Conservation (phyloP, 2,888 invertebrate species). For the Geophilus truncorum region DNA sequence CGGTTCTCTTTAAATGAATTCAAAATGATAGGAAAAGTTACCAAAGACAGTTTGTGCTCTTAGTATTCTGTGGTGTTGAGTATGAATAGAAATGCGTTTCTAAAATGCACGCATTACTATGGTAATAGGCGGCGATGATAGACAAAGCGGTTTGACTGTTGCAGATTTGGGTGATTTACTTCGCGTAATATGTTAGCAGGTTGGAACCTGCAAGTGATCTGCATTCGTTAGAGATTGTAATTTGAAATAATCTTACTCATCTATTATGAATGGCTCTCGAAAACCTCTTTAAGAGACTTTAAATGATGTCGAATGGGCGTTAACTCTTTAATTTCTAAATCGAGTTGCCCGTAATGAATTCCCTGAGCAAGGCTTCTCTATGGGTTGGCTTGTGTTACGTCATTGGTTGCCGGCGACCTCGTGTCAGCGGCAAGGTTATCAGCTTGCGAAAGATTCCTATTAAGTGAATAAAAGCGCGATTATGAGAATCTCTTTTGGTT, state of each 20-base stretch:
- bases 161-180: neutral
- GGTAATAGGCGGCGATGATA: neutral
- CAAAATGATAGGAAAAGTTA: neutral
- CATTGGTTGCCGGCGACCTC: neutral
- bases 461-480: slow-evolving; percentile 27
- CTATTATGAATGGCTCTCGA: neutral
- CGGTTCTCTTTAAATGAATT: too few relatives aligned
- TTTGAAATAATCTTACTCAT: neutral
- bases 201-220: neutral
- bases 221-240: neutral
- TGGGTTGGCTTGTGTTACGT: neutral
- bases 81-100: neutral
- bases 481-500: slow-evolving; percentile 12
- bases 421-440: neutral
- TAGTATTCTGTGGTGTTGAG: neutral
- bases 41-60: neutral
- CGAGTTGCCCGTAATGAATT: neutral
- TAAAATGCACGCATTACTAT: neutral
- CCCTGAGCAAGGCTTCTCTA: neutral
- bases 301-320: neutral
- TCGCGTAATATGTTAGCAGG: neutral
- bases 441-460: slow-evolving; percentile 5
- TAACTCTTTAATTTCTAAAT: slow-evolving; percentile 20
- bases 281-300: neutral
- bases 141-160: neutral